Evolutionary conservation across 1,140 invertebrate genomes (phyloP), one percentile per base, ranked within the genome.

Genomic region (Stratiolaelaps scimitus): DNA sequence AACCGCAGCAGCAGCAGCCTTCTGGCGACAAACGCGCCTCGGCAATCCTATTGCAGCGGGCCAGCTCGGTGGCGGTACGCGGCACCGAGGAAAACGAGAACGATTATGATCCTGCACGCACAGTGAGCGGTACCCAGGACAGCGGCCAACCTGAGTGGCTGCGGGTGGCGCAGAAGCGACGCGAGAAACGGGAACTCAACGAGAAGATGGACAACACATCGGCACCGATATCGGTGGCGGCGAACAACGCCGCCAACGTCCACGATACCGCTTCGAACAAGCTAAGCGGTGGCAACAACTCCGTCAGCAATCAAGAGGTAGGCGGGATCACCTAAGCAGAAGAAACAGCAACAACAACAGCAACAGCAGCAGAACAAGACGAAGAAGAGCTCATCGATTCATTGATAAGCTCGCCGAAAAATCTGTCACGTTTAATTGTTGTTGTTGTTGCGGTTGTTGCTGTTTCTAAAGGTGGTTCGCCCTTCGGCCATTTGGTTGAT

Each of bases 161-260:
- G 64, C 70, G 69, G 29, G 43, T 72, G 45, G 86, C 86, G 43
- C 80, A 84, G 72, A 83, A 86, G 72, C 78, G 84, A 70, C 78
- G 83, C 43, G 84, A 84, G 44, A 82, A 85, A 71, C 85, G 85
- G 82, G 84, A 85, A 73, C 78, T 83, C 69, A 77, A 84, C 67
- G 83, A 71, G 34, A 68, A 67, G 43, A 60, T 26, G 26, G 53
- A 60, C 23, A 60, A 60, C 23, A 40, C 34, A 40, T 40, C 34
- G 34, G 23, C 26, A 15, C 15, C 15, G 6, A 40, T 10, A 40
- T 40, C 34, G 34, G 23, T 60, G 26, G 34, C 15, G 6, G 26
- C 23, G 10, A 60, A 26, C 53, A 60, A 60, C 34, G 26, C 26
- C 17, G 34, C 53, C 23, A 60, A 60, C 15, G 53, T 60, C 23